Evolutionary conservation across 2,113 vertebrate species (phyloP).

Genomic region (Erythrolamprus reginae): DNA sequence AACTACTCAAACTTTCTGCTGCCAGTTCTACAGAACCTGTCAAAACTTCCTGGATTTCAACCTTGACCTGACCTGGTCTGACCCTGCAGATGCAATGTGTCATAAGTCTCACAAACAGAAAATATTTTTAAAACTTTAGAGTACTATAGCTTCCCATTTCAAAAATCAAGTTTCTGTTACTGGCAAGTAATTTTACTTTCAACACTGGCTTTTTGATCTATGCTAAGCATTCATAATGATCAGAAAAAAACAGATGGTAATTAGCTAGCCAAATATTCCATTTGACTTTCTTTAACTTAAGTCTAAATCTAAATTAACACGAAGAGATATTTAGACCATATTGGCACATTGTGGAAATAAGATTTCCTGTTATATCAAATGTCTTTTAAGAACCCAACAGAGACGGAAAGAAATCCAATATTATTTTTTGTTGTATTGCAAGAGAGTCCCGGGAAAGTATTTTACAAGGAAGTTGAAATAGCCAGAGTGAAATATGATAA

Average conservation of each 20-base stretch:
- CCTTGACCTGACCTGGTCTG: neutral
- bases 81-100: neutral
- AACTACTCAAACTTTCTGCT: no score
- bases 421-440: constrained; percentile 7
- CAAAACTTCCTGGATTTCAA: no score
- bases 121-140: neutral
- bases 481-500: constrained; percentile 40
- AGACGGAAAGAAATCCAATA: constrained; percentile 13
- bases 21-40: no score
- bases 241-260: neutral
- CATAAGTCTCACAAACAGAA: neutral
- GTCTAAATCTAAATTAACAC: neutral
- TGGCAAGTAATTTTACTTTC: neutral
- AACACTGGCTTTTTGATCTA: neutral
- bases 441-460: neutral
- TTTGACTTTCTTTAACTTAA: neutral
- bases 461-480: constrained; percentile 4
- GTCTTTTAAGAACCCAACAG: constrained; percentile 1
- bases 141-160: neutral
- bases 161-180: neutral
- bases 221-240: neutral
- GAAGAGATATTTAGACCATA: neutral
- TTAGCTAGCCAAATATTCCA: neutral
- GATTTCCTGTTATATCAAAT: constrained; percentile 16
- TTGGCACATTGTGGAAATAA: neutral